Evolutionary conservation across 1,140 invertebrate genomes (phyloP).

Genomic region (Drosophila parvula): DNA sequence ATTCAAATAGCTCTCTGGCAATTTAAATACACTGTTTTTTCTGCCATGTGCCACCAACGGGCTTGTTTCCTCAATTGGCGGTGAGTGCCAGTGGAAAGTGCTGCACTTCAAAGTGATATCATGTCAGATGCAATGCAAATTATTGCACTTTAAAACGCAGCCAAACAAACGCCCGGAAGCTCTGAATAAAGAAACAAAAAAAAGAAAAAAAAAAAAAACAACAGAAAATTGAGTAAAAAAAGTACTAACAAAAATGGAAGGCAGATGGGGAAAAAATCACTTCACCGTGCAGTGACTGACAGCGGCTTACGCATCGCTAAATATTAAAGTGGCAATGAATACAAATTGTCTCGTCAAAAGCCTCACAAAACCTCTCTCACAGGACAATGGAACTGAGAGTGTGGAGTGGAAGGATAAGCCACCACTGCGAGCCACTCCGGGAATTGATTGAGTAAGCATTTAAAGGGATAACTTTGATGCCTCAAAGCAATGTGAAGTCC

Average conservation of each 20-base stretch:
- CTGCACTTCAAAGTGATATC: constrained; percentile 42
- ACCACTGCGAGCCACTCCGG: constrained; percentile 5
- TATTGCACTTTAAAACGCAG: constrained; percentile 52
- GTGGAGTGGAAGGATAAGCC: constrained; percentile 5
- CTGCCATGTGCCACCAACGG: constrained; percentile 4
- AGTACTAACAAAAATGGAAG: background rate
- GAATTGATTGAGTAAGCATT: constrained; percentile 47
- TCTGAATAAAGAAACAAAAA: background rate
- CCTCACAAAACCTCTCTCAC: constrained; percentile 19
- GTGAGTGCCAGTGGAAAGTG: constrained; percentile 26
- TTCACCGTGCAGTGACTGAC: constrained; percentile 31
- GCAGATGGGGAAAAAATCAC: constrained; percentile 10
- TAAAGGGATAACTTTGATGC: constrained; percentile 40
- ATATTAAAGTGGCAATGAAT: constrained; percentile 69
- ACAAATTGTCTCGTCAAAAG: constrained; percentile 64
- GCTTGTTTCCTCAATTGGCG: constrained; percentile 44
- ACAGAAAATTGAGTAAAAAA: constrained; percentile 1
- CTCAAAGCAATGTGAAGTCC: constrained; percentile 31
- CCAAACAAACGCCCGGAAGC: constrained; percentile 10
- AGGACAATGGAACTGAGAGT: constrained; percentile 33
- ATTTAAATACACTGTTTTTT: too few species aligned
- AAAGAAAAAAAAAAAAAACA: constrained; percentile 6
- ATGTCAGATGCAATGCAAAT: constrained; percentile 59
- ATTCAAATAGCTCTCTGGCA: too few species aligned
- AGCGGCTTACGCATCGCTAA: constrained; percentile 57